Base-by-base conservation (phyloP, 2,797 vertebrate genomes). In the Chanos chanos region DNA sequence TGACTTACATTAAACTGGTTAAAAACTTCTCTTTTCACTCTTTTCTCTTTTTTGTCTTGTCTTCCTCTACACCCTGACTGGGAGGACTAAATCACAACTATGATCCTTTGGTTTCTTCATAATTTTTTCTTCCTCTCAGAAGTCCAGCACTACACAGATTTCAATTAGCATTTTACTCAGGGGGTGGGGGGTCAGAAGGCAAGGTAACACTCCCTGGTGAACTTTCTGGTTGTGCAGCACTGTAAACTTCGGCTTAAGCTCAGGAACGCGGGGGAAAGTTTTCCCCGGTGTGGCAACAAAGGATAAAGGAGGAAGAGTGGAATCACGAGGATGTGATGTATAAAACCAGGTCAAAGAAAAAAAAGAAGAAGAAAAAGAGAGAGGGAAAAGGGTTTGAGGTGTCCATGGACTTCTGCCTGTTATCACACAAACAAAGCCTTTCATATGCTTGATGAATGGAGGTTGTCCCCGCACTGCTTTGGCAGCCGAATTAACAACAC, bases 331-430 rank as follows among this genome's bases (percentile, higher is more conserved):
- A n/a, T n/a, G n/a, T n/a, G n/a, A n/a, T n/a, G n/a, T n/a, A n/a
- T n/a, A n/a, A 61, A 63, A 70, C 68, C 47, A 70, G 72, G 50
- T 69, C 57, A 74, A 77, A 75, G 60, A 75, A 67, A 74, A 9
- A n/a, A 64, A 58, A 15, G 18, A 10, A n/a, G n/a, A n/a, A n/a
- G n/a, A n/a, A n/a, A n/a, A n/a, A n/a, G n/a, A n/a, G n/a, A n/a
- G n/a, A n/a, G n/a, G n/a, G n/a, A n/a, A n/a, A n/a, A n/a, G n/a
- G n/a, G n/a, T n/a, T n/a, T n/a, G n/a, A n/a, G n/a, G n/a, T n/a
- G n/a, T n/a, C n/a, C n/a, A n/a, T n/a, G n/a, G n/a, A n/a, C n/a
- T n/a, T 10, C 48, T 30, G 5, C 16, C 49, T 9, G 19, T 51
- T 5, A 7, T 25, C 7, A 16, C 12, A 34, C 50, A 51, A 34